A percentile compares a stretch with the other conserved stretches of the same genome.
Conservation (phyloP, 2,888 invertebrate species). For the Rhimphoctona megacephalus region DNA sequence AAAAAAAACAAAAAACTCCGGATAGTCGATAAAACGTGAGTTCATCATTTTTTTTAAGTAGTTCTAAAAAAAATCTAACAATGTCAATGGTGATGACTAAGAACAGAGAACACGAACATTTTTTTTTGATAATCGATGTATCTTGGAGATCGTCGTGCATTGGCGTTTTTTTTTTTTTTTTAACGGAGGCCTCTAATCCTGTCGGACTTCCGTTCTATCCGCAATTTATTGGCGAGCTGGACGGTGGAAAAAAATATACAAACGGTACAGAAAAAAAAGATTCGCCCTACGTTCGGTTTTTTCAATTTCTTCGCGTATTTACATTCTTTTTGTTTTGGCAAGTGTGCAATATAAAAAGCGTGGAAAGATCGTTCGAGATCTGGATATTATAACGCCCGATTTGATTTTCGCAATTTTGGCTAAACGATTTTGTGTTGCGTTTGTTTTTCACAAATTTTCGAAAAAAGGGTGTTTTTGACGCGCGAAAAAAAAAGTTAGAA, state of each 20-base stretch:
- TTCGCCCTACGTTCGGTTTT: constrained; percentile 38
- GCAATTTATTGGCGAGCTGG: constrained; percentile 63
- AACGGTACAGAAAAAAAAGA: constrained; percentile 19
- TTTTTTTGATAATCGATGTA: constrained; percentile 52
- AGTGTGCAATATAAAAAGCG: constrained; percentile 78
- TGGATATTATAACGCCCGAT: constrained; percentile 13
- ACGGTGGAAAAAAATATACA: constrained; percentile 60
- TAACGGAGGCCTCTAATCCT: constrained; percentile 47
- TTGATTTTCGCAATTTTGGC: not conserved
- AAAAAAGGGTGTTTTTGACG: no score
- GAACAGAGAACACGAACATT: constrained; percentile 33
- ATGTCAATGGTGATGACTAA: constrained; percentile 23
- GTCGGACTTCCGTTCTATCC: constrained; percentile 26
- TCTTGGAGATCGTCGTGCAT: constrained; percentile 57
- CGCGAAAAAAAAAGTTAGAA: no score
- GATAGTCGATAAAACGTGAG: constrained; percentile 50
- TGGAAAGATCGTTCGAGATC: constrained; percentile 57
- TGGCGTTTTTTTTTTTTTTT: constrained; percentile 38
- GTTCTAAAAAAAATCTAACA: constrained; percentile 64
- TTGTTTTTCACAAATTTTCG: no score
- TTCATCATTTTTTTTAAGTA: constrained; percentile 64
- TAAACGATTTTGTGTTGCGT: not conserved
- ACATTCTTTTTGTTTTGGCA: constrained; percentile 66
- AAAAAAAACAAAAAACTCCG: constrained; percentile 53
- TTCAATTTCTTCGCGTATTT: constrained; percentile 23